phyloP scores from a whole-genome alignment of 2,113 vertebrate genomes.

The Psittacara wagleri region DNA sequence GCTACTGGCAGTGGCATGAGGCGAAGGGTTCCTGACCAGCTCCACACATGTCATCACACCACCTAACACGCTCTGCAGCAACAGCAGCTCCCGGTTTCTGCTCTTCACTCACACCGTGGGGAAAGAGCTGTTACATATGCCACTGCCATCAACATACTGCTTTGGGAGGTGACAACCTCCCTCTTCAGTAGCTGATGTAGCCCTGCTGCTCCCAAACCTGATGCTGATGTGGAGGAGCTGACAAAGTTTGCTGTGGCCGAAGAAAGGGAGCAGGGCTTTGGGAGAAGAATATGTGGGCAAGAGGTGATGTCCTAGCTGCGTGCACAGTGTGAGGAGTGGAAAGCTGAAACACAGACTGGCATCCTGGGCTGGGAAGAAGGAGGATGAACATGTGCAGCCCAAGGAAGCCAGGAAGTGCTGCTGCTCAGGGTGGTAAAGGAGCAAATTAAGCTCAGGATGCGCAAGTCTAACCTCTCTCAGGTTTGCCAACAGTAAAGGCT shows the following conservation, averaged over 20 bases:
- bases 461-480: neutral
- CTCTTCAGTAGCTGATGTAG: neutral
- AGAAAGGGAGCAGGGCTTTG: neutral
- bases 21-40: neutral
- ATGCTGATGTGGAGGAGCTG: neutral
- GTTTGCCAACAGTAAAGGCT: neutral
- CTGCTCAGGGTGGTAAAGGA: neutral
- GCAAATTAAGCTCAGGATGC: neutral
- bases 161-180: neutral
- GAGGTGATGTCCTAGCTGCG: neutral
- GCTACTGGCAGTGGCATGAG: neutral
- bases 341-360: neutral
- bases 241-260: neutral
- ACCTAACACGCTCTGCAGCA: accelerated
- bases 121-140: accelerated
- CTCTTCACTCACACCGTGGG: accelerated
- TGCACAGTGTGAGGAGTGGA: accelerated
- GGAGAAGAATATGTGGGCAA: neutral
- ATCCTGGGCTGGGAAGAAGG: neutral
- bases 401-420: neutral
- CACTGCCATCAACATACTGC: neutral
- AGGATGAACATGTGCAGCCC: neutral
- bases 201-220: neutral
- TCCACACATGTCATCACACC: accelerated
- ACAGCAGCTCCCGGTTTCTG: neutral